Base-by-base conservation (phyloP, 2,888 invertebrate genomes). In the Himalopsyche kuldschensis region DNA sequence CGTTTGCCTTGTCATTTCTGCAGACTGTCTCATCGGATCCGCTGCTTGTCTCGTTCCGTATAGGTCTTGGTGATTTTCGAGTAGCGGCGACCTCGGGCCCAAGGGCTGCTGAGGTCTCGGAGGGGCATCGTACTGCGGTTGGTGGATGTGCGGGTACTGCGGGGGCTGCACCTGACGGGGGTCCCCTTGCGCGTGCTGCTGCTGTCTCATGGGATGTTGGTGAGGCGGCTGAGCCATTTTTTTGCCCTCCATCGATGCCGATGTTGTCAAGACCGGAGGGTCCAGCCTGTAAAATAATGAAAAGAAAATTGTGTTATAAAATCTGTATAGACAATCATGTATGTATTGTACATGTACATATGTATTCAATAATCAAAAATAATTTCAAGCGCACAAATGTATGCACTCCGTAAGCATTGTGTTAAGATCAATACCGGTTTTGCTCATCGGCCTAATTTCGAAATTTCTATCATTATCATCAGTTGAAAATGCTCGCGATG, bases 221-320 rank as follows among this genome's bases (percentile, higher is more conserved):
- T 93, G 93, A 24, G 92, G 91, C 75, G 92, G 91, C 46, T 89
- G 88, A 84, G 89, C 87, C 88, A 92, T 93, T 89, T 92, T 92
- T 89, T 95, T 95, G 89, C 93, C 93, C 90, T 95, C 95, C 94
- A 95, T 95, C 89, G 91, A 91, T 87, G 91, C 92, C 89, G 90
- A 92, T 90, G 90, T 91, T 89, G 93, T 94, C 87, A 94, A 91
- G 88, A 93, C 93, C 87, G 95, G 94, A 88, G 95, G 94, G 89
- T 95, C 95, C 91, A 95, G 93, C 95, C 95, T 95, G 91, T 20
- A 89, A 89, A 84, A 87, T 86, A 87, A 87, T 86, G 83, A 86
- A 85, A 81, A 82, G n/a, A n/a, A 78, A 20, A 41, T 75, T 8
- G 30, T 30, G 1, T 5, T 41, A 15, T 3, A 41, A 41, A 15